These are phyloP conservation scores for Crotalus viridis DNA, from an alignment of 2,113 vertebrate species.

Conservation along the genomic window DNA sequence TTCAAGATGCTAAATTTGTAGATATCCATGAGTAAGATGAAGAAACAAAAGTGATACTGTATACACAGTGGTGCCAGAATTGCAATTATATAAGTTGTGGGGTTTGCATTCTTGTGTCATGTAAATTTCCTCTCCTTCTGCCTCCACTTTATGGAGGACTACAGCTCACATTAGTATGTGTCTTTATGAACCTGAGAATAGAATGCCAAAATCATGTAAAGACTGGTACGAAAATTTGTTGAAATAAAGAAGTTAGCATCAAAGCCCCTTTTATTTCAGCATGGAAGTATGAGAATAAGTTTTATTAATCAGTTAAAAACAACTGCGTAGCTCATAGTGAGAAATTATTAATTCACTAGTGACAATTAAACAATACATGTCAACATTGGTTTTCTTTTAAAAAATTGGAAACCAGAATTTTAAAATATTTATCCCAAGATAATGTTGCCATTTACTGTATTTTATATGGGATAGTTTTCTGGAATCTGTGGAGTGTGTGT, in stretches of 20 bases:
- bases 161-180: background rate
- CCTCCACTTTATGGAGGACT: background rate
- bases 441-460: background rate
- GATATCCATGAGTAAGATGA: background rate
- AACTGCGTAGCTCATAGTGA: background rate
- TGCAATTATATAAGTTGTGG: background rate
- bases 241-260: no score
- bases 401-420: background rate
- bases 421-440: background rate
- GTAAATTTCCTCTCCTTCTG: background rate
- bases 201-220: background rate
- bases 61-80: background rate
- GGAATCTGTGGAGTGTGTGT: background rate
- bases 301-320: background rate
- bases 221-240: background rate
- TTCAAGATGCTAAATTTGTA: background rate
- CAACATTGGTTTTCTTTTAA: background rate
- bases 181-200: background rate
- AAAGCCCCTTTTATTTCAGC: background rate
- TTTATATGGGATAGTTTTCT: background rate
- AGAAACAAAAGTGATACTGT: no score
- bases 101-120: background rate
- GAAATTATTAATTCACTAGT: background rate
- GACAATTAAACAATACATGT: background rate
- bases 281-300: background rate